Evolutionary conservation across 2,888 invertebrate species (phyloP), one percentile per base, ranked within the genome.

Genomic region (Rhabditophanes sp.): DNA sequence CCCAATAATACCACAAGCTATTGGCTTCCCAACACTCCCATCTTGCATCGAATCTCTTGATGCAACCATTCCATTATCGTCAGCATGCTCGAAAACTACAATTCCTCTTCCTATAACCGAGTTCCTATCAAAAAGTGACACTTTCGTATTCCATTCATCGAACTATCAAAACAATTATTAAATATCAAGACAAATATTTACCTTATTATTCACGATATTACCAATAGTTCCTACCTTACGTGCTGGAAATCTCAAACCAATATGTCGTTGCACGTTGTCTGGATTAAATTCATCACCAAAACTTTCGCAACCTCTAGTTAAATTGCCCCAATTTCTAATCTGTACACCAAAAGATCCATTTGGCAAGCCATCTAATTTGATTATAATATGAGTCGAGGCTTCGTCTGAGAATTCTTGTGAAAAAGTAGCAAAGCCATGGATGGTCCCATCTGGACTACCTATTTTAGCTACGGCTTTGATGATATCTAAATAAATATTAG

Each of bases 41-140:
- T 27, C 29, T 18, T 9, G 30, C 21, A 21, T 16, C 19, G 35
- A 35, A 22, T 28, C 29, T 8, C 9, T 16, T n/a, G 38, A 20
- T n/a, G 28, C 28, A 17, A 16, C 16, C 18, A 18, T 27, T 16
- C 36, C 38, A 3, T 30, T 30, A 21, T 38, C 38, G 21, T 38
- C 38, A 2, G 27, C 25, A 14, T 37, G 28, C 25, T 33, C 40
- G 22, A 25, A 40, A 8, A 40, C 16, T 8, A 40, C 38, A n/a
- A 40, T 34, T 8, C 33, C 39, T 8, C 40, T 14, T 4, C 40
- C 40, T 7, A 40, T 27, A 5, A 40, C 33, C 15, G 37, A 33
- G 30, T 38, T 38, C 8, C 27, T 17, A 6, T 39, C 40, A 20
- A 33, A 39, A 17, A 40, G 39, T 8, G 40, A 40, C 5, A 40